Percentiles rank a stretch among this genome's conserved stretches.
phyloP scores from a whole-genome alignment of 2,797 vertebrate species.

The Setipinna tenuifilis region DNA sequence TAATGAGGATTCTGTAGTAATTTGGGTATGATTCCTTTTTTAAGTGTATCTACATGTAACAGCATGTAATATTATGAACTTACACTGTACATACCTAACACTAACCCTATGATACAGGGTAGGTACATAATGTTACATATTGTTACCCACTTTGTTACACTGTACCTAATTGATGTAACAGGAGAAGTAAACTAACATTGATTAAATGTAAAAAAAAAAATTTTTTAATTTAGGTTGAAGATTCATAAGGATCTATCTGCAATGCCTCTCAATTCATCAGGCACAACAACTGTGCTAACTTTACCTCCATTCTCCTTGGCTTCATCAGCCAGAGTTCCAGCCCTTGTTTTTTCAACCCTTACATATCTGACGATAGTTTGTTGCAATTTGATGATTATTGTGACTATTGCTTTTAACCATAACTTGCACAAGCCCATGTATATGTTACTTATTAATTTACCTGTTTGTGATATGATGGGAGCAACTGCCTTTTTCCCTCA shows the following conservation, averaged over 20 bases:
- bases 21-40: no score
- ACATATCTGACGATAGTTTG: conserved; percentile 62
- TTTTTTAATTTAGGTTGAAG: background rate
- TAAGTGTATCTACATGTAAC: no score
- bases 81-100: no score
- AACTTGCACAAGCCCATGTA: conserved; percentile 74
- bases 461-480: conserved; percentile 68
- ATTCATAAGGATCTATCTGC: background rate
- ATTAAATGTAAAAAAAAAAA: background rate
- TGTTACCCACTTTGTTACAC: no score
- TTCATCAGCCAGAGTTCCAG: conserved; percentile 52
- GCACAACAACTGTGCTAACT: conserved; percentile 42
- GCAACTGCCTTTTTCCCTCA: conserved; percentile 70
- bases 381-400: conserved; percentile 63
- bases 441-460: conserved; percentile 69
- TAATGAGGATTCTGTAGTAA: no score
- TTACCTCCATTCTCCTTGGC: conserved; percentile 55
- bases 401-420: conserved; percentile 59
- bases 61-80: no score
- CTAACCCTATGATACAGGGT: no score
- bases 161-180: no score
- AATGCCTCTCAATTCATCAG: conserved; percentile 43
- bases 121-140: no score
- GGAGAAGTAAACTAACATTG: no score
- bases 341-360: conserved; percentile 60